phyloP scores from a whole-genome alignment of 1,140 invertebrate genomes.

The Macrostomum lignano region DNA sequence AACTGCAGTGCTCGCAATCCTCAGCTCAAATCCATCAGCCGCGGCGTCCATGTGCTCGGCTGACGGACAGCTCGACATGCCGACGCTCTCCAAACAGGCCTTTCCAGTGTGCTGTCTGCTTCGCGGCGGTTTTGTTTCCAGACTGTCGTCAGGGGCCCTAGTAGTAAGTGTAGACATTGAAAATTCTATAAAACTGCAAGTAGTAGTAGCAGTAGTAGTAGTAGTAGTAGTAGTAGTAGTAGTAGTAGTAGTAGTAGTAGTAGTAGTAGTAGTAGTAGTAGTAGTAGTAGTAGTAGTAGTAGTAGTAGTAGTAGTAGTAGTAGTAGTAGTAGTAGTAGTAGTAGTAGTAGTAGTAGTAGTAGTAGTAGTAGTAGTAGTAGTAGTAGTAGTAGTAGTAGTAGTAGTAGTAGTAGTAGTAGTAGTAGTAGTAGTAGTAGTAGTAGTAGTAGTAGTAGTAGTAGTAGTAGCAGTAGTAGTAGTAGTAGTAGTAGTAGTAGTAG shows the following conservation, averaged over 20 bases:
- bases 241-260: slow-evolving; percentile 9
- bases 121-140: too few relatives aligned
- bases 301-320: slow-evolving; percentile 9
- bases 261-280: slow-evolving; percentile 9
- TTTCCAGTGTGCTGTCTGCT: too few relatives aligned
- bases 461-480: slow-evolving; percentile 7
- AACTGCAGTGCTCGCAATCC: too few relatives aligned
- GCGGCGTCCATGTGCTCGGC: too few relatives aligned
- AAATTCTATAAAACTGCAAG: slow-evolving; percentile 8
- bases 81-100: too few relatives aligned
- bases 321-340: slow-evolving; percentile 9
- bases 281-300: slow-evolving; percentile 9
- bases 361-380: slow-evolving; percentile 9
- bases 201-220: slow-evolving; percentile 8
- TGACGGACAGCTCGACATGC: too few relatives aligned
- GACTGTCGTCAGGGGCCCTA: too few relatives aligned
- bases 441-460: slow-evolving; percentile 8
- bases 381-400: slow-evolving; percentile 9
- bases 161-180: slow-evolving; percentile 8
- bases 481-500: slow-evolving; percentile 8
- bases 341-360: slow-evolving; percentile 9
- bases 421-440: slow-evolving; percentile 8
- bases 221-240: slow-evolving; percentile 9
- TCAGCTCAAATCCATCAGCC: too few relatives aligned
- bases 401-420: slow-evolving; percentile 8